Percentiles rank a stretch among this genome's conserved stretches.
These are phyloP conservation scores for Eupithecia dodoneata DNA, from an alignment of 2,888 invertebrate species.

Conservation along the genomic window DNA sequence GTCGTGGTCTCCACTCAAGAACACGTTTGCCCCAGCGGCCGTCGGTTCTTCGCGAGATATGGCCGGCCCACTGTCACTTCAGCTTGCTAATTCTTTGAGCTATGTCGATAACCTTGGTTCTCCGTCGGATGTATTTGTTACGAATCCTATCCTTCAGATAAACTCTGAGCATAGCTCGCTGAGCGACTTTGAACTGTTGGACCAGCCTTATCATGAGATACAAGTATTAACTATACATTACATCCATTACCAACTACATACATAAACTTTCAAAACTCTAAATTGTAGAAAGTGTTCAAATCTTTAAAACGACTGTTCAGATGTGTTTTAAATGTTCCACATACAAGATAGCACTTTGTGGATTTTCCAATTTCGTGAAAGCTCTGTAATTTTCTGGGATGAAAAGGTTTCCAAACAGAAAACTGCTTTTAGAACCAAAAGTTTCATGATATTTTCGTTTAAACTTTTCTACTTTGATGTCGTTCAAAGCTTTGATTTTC, in stretches of 20 bases:
- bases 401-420: neutral
- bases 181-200: too few relatives aligned
- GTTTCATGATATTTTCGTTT: neutral
- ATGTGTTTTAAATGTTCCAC: neutral
- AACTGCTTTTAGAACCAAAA: neutral
- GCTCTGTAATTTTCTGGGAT: constrained; percentile 1
- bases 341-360: neutral
- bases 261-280: neutral
- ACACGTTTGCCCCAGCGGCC: too few relatives aligned
- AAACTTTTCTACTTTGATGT: neutral
- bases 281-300: neutral
- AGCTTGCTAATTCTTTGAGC: too few relatives aligned
- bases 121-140: too few relatives aligned
- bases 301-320: neutral
- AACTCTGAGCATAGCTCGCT: too few relatives aligned
- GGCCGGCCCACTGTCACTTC: too few relatives aligned
- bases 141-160: too few relatives aligned
- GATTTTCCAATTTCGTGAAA: constrained; percentile 4
- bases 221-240: too few relatives aligned
- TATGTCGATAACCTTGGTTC: too few relatives aligned
- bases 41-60: too few relatives aligned
- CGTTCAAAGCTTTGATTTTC: neutral
- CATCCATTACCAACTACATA: neutral
- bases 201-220: too few relatives aligned
- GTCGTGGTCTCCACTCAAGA: too few relatives aligned